Base-by-base conservation (phyloP, 2,113 vertebrate genomes). In the Microtus ochrogaster region DNA sequence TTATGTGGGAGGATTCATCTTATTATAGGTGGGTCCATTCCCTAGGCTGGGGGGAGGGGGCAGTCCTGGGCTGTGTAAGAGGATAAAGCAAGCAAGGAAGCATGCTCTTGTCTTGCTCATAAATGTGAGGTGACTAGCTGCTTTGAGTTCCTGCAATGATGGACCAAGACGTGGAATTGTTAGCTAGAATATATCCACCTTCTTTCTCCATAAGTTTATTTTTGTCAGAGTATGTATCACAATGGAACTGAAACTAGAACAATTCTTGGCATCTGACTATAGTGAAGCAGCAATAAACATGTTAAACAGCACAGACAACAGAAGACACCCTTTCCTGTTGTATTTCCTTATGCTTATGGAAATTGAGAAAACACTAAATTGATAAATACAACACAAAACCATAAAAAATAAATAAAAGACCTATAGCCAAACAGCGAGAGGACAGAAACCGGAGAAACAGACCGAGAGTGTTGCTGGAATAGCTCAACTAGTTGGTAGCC, bases 381-480 rank as follows among this genome's bases (percentile, higher is more conserved):
- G 17, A 88, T 49, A 92, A 30, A 83, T 73, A 90, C 58, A 84
- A n/a, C 52, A 78, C 65, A 89, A 7, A 95, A 90, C 24, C 44
- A 28, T 36, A 49, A 49, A 24, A 84, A 94, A 95, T 84, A 70
- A 84, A 82, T 70, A 93, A 79, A 94, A 97, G 65, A 89, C 58
- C 74, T 83, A 91, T 78, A 84, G 83, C 88, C 78, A 82, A 93
- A 76, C 2, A 58, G 73, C 30, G 65, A 86, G 36, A 77, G 39
- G 58, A 66, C 63, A 10, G 76, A 84, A 17, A 77, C n/a, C 49
- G 68, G 61, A 95, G 66, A 92, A 81, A 91, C 1, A 72, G 28
- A 49, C 47, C 41, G 68, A 84, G 47, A 78, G 13, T 41, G 52
- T 66, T 84, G 24, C n/a, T 83, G 65, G 3, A 47, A 77, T 5